Base-by-base conservation (phyloP, 2,113 vertebrate species). In the Tylochromis polylepis region DNA sequence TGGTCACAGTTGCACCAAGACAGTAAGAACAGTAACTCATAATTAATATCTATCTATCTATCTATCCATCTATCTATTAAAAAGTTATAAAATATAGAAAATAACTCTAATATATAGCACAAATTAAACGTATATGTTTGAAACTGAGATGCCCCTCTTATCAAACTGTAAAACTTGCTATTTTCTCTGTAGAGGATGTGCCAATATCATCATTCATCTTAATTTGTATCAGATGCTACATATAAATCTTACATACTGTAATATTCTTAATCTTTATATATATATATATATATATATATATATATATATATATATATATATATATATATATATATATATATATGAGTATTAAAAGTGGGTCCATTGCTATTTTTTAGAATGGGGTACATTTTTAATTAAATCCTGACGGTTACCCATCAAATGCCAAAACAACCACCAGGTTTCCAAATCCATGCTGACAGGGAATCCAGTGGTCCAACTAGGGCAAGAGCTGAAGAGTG, bases 361-460 rank as follows among this genome's bases (percentile, higher is more conserved):
- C 31, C 15, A 84, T 67, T 24, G 20, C 51, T 29, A 72, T 72
- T 31, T 80, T n/a, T 65, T 15, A 43, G 9, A 82, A 36, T 36
- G 2, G 3, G 43, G 6, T 8, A 20, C 10, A 56, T 55, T 81
- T 56, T 55, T 49, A 65, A 43, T 36, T 24, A 43, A 20, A 87
- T 51, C 65, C 20, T 41, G 51, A 85, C 43, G 82, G 56, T 53
- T 53, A 57, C 12, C 20, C 6, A 56, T 81, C n/a, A 55, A 78
- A 85, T 41, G 77, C 41, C 18, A 51, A 84, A 89, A 58, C 29
- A 41, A 88, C 12, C 56, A 46, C 18, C 75, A 75, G 9, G 29
- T 83, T 79, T 24, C 72, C 57, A 85, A 91, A 92, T 90, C 72
- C 58, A 87, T 84, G 72, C 14, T 59, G 88, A 90, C 84, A 91